Evolutionary conservation across 2,888 invertebrate species (phyloP).

Genomic region (Apamea crenata): DNA sequence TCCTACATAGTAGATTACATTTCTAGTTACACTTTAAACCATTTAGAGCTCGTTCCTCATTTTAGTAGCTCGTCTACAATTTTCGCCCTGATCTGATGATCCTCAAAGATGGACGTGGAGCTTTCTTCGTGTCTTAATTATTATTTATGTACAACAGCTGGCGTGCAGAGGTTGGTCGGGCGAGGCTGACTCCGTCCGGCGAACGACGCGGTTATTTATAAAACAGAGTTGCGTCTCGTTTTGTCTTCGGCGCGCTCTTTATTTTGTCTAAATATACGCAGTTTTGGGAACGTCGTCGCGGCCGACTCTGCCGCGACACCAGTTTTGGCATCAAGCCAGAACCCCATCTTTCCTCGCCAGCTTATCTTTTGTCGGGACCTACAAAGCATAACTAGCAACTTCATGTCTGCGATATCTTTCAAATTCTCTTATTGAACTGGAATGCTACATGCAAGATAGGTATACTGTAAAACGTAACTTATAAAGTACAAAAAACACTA

Average conservation of each 20-base stretch:
- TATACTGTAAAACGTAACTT: not conserved
- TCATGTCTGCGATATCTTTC: constrained; percentile 25
- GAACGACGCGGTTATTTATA: constrained; percentile 90
- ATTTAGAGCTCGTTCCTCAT: constrained; percentile 47
- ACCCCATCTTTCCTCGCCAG: constrained; percentile 83
- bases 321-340: constrained; percentile 84
- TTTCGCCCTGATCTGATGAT: constrained; percentile 61
- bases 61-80: constrained; percentile 20
- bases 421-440: constrained; percentile 8
- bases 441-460: constrained; percentile 13
- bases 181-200: constrained; percentile 87
- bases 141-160: constrained; percentile 90
- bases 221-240: constrained; percentile 90
- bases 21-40: constrained; percentile 65
- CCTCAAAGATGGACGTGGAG: constrained; percentile 75
- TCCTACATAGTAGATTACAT: constrained; percentile 74
- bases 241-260: constrained; percentile 90
- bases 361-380: constrained; percentile 82
- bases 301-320: constrained; percentile 87
- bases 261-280: constrained; percentile 91
- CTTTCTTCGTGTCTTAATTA: constrained; percentile 89
- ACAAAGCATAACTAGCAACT: constrained; percentile 61
- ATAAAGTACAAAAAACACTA: not conserved
- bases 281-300: constrained; percentile 90
- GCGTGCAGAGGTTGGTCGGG: constrained; percentile 87